These are phyloP conservation scores for Gadopsis marmoratus DNA, from an alignment of 2,797 vertebrate species.

Conservation along the genomic window DNA sequence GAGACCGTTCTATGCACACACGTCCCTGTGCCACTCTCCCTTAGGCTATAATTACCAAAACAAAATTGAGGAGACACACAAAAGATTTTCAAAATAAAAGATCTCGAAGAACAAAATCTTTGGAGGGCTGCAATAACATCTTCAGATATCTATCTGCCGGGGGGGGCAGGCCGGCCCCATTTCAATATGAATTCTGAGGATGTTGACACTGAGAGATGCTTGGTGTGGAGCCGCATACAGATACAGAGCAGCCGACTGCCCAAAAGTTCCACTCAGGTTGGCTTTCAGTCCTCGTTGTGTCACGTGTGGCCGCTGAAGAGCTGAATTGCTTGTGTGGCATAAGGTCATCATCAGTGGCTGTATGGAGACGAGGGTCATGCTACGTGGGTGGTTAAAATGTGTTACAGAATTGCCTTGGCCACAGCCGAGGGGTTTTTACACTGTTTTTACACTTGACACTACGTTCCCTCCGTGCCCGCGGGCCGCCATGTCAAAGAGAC, in stretches of 20 bases:
- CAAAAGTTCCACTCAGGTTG: constrained; percentile 58
- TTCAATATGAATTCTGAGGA: constrained; percentile 75
- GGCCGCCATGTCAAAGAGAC: constrained; percentile 67
- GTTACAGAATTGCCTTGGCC: constrained; percentile 59
- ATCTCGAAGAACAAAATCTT: constrained; percentile 29
- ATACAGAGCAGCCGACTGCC: constrained; percentile 65
- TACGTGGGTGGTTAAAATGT: constrained; percentile 39
- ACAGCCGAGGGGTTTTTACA: constrained; percentile 44
- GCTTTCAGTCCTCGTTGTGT: constrained; percentile 53
- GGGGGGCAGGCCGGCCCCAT: constrained; percentile 57
- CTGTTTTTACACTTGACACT: constrained; percentile 66
- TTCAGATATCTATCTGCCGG: no score
- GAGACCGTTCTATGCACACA: neutral
- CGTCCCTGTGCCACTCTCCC: neutral
- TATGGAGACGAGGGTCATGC: constrained; percentile 40
- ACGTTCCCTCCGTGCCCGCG: constrained; percentile 40
- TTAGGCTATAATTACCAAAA: neutral
- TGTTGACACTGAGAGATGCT: constrained; percentile 70
- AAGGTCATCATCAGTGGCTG: constrained; percentile 34
- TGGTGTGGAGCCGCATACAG: constrained; percentile 66
- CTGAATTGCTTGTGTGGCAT: constrained; percentile 37
- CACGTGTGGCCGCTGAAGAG: constrained; percentile 27
- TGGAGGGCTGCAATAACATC: constrained; percentile 53
- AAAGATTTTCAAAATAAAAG: no score
- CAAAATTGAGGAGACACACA: no score